phyloP scores from a whole-genome alignment of 2,113 vertebrate species.

The Cottus gobio region DNA sequence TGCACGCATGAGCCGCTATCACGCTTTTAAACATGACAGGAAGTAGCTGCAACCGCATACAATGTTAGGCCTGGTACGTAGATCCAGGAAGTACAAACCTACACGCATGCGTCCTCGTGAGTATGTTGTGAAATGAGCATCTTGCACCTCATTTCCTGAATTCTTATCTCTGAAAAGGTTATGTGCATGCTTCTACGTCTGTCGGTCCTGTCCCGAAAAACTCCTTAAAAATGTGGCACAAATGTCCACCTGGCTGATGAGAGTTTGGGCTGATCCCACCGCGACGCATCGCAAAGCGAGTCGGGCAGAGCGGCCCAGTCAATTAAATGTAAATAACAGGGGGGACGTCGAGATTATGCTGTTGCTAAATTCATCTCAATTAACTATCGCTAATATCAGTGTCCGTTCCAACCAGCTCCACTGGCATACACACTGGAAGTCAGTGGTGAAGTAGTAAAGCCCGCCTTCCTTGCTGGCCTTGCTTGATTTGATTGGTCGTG shows the following conservation, averaged over 20 bases:
- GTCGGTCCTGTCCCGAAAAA: too few species aligned
- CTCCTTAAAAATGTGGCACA: too few species aligned
- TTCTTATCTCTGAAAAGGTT: background rate
- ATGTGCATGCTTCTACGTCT: background rate
- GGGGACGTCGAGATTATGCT: too few species aligned
- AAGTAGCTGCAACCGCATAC: background rate
- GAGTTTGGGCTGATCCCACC: too few species aligned
- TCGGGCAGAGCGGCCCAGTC: too few species aligned
- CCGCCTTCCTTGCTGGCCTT: background rate
- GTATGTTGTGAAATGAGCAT: background rate
- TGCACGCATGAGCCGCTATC: conserved; percentile 4
- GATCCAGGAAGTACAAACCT: background rate
- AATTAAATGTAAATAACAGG: too few species aligned
- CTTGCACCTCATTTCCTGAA: background rate
- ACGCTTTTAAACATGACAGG: conserved; percentile 30
- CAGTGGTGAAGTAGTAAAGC: background rate
- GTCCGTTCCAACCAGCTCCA: background rate
- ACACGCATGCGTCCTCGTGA: background rate
- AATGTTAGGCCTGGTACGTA: background rate
- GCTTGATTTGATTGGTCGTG: background rate
- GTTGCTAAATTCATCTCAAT: background rate
- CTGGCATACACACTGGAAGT: background rate
- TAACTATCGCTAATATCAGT: background rate
- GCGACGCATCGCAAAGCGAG: too few species aligned
- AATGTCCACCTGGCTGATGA: too few species aligned